A percentile compares a stretch with the other conserved stretches of the same genome.
phyloP scores from a whole-genome alignment of 2,797 vertebrate genomes.

The Acrossocheilus wenchowensis region DNA sequence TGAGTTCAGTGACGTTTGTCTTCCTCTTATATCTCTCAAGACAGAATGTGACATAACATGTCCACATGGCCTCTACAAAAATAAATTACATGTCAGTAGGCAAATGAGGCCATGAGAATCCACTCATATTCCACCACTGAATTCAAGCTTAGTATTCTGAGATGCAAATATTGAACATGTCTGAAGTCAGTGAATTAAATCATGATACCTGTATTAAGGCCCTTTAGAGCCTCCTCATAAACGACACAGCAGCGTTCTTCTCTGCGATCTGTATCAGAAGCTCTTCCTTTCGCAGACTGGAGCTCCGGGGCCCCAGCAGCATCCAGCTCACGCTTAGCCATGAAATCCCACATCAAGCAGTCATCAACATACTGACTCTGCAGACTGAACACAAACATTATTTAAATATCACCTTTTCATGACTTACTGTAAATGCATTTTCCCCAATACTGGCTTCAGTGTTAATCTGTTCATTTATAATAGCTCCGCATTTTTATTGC shows the following conservation, averaged over 20 bases:
- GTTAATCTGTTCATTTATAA: background rate
- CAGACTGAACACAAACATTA: constrained; percentile 74
- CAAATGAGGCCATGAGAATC: background rate
- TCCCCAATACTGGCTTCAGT: background rate
- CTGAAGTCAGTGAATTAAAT: background rate
- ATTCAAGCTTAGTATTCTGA: background rate
- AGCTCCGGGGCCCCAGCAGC: constrained; percentile 72
- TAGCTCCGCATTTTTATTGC: background rate
- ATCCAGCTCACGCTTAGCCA: constrained; percentile 89
- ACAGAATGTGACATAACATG: constrained; percentile 86
- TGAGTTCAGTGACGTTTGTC: constrained; percentile 86
- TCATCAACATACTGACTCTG: constrained; percentile 82
- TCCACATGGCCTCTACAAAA: constrained; percentile 89
- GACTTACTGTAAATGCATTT: background rate
- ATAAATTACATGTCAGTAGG: background rate
- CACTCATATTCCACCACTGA: background rate
- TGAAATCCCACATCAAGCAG: constrained; percentile 89
- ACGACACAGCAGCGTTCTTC: constrained; percentile 89
- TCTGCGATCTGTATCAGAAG: constrained; percentile 75
- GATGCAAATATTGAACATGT: background rate
- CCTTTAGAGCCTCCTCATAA: constrained; percentile 87
- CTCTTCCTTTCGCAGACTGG: constrained; percentile 78
- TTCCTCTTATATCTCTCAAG: constrained; percentile 88
- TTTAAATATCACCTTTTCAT: background rate
- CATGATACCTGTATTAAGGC: constrained; percentile 82